A percentile compares a stretch with the other conserved stretches of the same genome.
Evolutionary conservation across 2,113 vertebrate genomes (phyloP).

Genomic region (Penelope pileata): DNA sequence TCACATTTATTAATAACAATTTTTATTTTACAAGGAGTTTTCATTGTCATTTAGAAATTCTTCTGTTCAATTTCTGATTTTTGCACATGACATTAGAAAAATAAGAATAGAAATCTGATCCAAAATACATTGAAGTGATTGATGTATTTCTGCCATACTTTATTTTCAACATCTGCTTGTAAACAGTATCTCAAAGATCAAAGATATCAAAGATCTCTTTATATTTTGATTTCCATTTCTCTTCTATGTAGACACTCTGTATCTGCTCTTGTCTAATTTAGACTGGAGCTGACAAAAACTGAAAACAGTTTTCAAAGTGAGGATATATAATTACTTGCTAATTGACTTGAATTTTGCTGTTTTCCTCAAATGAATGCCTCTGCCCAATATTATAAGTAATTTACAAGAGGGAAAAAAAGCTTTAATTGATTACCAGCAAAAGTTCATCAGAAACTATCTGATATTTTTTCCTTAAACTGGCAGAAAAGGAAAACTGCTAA

Average conservation of each 20-base stretch:
- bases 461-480: not conserved
- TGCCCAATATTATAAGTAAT: not conserved
- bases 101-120: not conserved
- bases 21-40: not conserved
- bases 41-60: not conserved
- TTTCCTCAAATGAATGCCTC: not conserved
- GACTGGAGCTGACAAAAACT: not conserved
- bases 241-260: not conserved
- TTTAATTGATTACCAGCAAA: constrained; percentile 12
- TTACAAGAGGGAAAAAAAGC: accelerated
- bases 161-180: not conserved
- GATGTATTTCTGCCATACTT: not conserved
- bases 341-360: not conserved
- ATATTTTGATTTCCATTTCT: not conserved
- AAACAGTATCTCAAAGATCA: not conserved
- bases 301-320: not conserved
- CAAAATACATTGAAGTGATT: not conserved
- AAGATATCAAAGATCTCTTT: not conserved
- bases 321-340: not conserved
- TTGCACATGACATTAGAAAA: not conserved
- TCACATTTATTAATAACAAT: not conserved
- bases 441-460: constrained; percentile 24
- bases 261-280: not conserved
- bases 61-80: not conserved
- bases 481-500: constrained; percentile 27